Conservation (phyloP, 2,888 invertebrate species). For the Nemotelus pantherinus region DNA sequence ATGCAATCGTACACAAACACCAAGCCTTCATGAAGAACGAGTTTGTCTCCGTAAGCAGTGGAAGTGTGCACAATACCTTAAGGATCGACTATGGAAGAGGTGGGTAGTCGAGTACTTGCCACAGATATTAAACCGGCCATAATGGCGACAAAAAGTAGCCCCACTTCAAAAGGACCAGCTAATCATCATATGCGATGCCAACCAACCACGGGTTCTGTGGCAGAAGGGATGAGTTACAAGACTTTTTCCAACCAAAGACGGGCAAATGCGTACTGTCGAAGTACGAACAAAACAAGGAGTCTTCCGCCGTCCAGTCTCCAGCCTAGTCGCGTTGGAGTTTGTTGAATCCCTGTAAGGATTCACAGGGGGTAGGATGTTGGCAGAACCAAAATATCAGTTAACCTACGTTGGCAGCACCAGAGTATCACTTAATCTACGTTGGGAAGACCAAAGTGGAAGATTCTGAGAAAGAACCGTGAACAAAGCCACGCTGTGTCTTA, state of each 20-base stretch:
- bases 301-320: not conserved
- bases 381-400: too few species aligned
- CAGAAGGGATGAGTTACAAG: conserved; percentile 49
- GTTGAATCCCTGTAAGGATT: not conserved
- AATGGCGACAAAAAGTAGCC: conserved; percentile 44
- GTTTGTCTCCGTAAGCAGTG: conserved; percentile 11
- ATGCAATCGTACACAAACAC: not conserved
- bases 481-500: too few species aligned
- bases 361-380: not conserved
- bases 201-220: conserved; percentile 52
- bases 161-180: conserved; percentile 41
- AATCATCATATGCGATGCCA: conserved; percentile 52
- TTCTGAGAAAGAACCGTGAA: too few species aligned
- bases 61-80: not conserved
- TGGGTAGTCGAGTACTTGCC: conserved; percentile 40
- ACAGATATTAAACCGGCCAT: conserved; percentile 39
- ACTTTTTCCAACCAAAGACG: conserved; percentile 46
- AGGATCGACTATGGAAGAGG: not conserved
- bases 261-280: not conserved
- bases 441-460: too few species aligned
- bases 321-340: not conserved
- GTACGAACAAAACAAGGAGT: not conserved
- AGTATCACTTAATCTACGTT: too few species aligned
- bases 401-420: too few species aligned
- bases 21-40: not conserved